Evolutionary conservation across 1,140 invertebrate genomes (phyloP), one percentile per base, ranked within the genome.

Genomic region (Pogonus chalceus): DNA sequence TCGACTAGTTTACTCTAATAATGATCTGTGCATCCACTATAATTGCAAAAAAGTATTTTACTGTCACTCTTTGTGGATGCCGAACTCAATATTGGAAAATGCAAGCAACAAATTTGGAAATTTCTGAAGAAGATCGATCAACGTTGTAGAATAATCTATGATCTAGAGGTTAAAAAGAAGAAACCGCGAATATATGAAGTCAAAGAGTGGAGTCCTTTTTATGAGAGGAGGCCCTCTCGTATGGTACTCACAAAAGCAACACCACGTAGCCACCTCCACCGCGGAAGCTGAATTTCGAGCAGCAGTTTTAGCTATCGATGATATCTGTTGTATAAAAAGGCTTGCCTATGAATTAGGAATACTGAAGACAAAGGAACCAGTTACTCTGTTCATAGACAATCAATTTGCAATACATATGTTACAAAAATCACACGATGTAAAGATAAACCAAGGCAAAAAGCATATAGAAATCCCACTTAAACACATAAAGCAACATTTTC

Each of bases 391-490:
- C 31, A 26, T 61, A 12, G 58, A 61, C 47, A 59, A 58, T 50
- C 7, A 48, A 46, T 59, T 56, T 26, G 53, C 58, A n/a, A 58
- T 56, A 16, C 53, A 54, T 39, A 62, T 60, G 58, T 39, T 62
- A 2, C 21, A 62, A 16, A 62, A 60, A 14, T 52, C 54, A 14
- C 23, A 58, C 31, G 52, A 62, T 57, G 55, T 56, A 35, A 62
- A 58, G 51, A 54, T 58, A 14, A 56, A 53, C 1, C 58, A 62
- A 56, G 57, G 57, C 21, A 59, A 57, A 46, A 59, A 60, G 49
- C 57, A 60, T 35, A 56, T 62, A 16, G 55, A 60, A 20, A 62
- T 62, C 20, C 43, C 52, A 4, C 20, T 49, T 35, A 26, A 51
- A 18, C 48, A 50, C 31, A 54, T 62, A 52, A 53, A 59, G 37